Base-by-base conservation (phyloP, 2,888 invertebrate genomes). In the Mycogona germanica region DNA sequence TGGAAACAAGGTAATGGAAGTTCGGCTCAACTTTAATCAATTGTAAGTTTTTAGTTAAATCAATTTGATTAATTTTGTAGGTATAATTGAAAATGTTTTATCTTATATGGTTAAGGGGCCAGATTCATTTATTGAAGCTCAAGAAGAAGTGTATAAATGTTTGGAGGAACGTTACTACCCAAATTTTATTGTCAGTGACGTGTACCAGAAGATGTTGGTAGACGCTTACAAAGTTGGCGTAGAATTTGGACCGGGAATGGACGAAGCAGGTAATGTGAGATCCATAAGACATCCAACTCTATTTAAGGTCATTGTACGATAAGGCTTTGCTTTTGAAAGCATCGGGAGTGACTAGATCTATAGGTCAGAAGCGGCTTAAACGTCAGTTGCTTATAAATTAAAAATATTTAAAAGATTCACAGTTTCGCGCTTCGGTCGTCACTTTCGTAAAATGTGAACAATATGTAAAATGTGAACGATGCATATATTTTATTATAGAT, bases 91-190 rank as follows among this genome's bases (percentile, higher is more conserved):
- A 35, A 35, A 14, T 35, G 12, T 35, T 55, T 23, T n/a, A 14
- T 49, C 23, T 23, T 53, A 45, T 38, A 51, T 9, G 19, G 28
- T 21, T 29, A 28, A 60, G 64, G 87, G 87, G 0, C 87, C 87
- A 21, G 86, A 84, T 70, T 84, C 87, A 28, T 89, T 91, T 70
- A 87, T 84, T 64, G 85, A 87, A 68, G 85, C 88, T 21, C 89
- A 91, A 69, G 79, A 81, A 21, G 79, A 79, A 57, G 84, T 91
- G 7, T 77, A 84, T 12, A 80, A 81, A 63, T 80, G 81, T 0
- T 75, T 92, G 56, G 86, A 89, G 67, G 84, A 87, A 60, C 85
- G 88, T 68, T 86, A 88, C 69, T 92, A 89, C 69, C 83, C 87
- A 51, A 82, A 88, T 2, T 92, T 92, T 68, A 75, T 92, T 52